A percentile compares a stretch with the other conserved stretches of the same genome.
Conservation (phyloP, 2,113 vertebrate genomes). For the Apodemus speciosus region DNA sequence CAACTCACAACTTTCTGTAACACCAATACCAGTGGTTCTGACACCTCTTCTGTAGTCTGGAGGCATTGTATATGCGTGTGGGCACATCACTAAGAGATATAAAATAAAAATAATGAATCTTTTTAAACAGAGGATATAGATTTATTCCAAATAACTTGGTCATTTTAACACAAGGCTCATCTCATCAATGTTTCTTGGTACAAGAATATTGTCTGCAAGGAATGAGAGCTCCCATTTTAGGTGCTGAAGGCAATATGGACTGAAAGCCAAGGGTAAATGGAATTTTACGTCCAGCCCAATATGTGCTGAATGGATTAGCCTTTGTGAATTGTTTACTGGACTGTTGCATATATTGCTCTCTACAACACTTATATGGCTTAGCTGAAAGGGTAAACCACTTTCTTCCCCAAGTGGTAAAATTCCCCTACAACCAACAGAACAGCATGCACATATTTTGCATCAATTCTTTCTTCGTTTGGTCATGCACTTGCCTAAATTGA, state of each 20-base stretch:
- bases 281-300: neutral
- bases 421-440: constrained; percentile 52
- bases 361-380: neutral
- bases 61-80: neutral
- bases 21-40: neutral
- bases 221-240: neutral
- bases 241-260: constrained; percentile 10
- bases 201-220: neutral
- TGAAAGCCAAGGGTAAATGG: constrained; percentile 48
- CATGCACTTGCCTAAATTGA: constrained; percentile 33
- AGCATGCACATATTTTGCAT: constrained; percentile 48
- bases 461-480: constrained; percentile 40
- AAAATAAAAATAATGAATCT: neutral
- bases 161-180: neutral
- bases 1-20: neutral
- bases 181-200: neutral
- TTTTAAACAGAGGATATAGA: neutral
- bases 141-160: neutral
- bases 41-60: neutral
- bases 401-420: constrained; percentile 50
- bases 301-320: constrained; percentile 19
- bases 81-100: neutral
- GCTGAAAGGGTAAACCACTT: constrained; percentile 30
- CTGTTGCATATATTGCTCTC: neutral
- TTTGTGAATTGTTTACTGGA: neutral